These are phyloP conservation scores for Isichthys henryi DNA, from an alignment of 2,113 vertebrate species.

Conservation along the genomic window DNA sequence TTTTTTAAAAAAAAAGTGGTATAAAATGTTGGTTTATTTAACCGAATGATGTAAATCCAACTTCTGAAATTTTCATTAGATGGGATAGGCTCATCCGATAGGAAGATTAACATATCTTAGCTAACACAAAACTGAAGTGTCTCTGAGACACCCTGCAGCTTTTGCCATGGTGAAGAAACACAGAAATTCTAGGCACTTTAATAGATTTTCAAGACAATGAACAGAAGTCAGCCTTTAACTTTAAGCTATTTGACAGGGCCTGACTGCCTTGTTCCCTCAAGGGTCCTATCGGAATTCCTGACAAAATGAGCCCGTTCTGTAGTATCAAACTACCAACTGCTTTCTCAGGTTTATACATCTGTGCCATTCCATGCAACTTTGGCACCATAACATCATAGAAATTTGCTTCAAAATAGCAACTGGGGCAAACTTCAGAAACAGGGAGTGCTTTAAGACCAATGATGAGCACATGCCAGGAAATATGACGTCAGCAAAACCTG, in stretches of 20 bases:
- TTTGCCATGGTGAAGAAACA: conserved; percentile 24
- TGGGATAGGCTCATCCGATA: conserved; percentile 25
- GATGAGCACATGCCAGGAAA: neutral
- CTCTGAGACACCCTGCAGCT: conserved; percentile 35
- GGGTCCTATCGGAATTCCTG: conserved; percentile 25
- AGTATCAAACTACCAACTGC: conserved; percentile 27
- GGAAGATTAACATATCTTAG: conserved; percentile 25
- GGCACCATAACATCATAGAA: neutral
- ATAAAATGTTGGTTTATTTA: neutral
- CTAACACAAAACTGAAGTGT: conserved; percentile 24
- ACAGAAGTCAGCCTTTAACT: conserved; percentile 47
- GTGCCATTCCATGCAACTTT: neutral
- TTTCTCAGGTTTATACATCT: neutral
- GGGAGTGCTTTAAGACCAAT: neutral
- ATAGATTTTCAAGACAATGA: conserved; percentile 55
- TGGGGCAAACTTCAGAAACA: neutral
- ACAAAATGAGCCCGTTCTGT: conserved; percentile 33
- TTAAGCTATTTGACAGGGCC: conserved; percentile 35
- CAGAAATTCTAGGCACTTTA: conserved; percentile 27
- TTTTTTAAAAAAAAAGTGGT: neutral
- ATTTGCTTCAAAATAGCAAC: neutral
- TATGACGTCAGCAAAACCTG: neutral
- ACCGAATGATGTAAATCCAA: neutral
- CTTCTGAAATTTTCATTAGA: neutral
- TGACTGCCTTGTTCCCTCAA: conserved; percentile 27